These are phyloP conservation scores for Eupithecia insigniata DNA, from an alignment of 2,888 invertebrate species.

Conservation along the genomic window DNA sequence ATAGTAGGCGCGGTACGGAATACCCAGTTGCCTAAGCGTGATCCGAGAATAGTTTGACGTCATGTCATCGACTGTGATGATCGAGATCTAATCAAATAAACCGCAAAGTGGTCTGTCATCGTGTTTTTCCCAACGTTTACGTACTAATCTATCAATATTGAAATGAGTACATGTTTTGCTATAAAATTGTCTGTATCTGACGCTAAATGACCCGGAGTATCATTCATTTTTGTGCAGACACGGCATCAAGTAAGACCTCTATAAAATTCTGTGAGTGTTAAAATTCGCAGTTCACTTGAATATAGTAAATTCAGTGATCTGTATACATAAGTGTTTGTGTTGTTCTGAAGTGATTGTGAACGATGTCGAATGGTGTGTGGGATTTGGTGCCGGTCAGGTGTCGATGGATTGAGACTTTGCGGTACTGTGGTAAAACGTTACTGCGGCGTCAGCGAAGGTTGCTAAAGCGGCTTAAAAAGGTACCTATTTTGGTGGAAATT, in stretches of 20 bases:
- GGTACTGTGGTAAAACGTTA: constrained; percentile 79
- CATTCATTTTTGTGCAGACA: constrained; percentile 25
- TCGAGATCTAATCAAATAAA: constrained; percentile 20
- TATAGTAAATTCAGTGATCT: constrained; percentile 9
- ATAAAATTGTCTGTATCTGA: background rate
- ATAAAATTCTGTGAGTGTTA: background rate
- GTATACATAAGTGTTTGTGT: constrained; percentile 44
- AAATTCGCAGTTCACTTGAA: background rate
- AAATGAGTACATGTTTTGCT: background rate
- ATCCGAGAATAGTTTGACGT: constrained; percentile 17
- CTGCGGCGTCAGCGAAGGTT: constrained; percentile 75
- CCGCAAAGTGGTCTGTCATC: constrained; percentile 15
- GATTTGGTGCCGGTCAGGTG: constrained; percentile 75
- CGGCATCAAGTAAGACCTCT: constrained; percentile 10
- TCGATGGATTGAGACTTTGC: constrained; percentile 77
- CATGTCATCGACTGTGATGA: constrained; percentile 8
- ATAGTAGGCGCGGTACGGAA: background rate
- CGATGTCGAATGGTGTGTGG: constrained; percentile 71
- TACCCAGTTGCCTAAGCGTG: constrained; percentile 6
- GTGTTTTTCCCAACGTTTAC: constrained; percentile 8
- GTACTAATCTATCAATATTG: constrained; percentile 12
- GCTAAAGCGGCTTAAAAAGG: constrained; percentile 79
- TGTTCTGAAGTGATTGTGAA: constrained; percentile 47
- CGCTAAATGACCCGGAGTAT: constrained; percentile 8
- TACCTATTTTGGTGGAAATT: constrained; percentile 50